Conservation (phyloP, 2,113 vertebrate species). For the Hassar affinis region DNA sequence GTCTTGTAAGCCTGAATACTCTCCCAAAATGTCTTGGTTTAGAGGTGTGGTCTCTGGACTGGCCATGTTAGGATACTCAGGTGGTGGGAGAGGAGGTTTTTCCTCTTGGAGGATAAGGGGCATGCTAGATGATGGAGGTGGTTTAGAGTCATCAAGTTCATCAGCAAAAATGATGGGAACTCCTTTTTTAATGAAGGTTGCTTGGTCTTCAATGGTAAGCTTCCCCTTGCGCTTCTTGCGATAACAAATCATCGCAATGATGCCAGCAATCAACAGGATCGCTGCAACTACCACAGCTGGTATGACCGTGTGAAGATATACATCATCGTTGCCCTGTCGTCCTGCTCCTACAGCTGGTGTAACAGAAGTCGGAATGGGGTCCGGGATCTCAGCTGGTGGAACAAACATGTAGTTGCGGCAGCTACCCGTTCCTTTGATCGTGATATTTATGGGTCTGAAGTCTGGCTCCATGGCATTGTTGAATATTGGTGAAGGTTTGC, state of each 20-base stretch:
- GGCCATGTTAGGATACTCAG: slow-evolving; percentile 92
- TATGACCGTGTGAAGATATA: slow-evolving; percentile 95
- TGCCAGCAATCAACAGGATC: slow-evolving; percentile 90
- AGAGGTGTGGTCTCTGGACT: slow-evolving; percentile 89
- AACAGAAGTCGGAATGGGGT: slow-evolving; percentile 59
- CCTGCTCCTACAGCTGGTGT: slow-evolving; percentile 76
- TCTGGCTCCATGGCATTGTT: slow-evolving; percentile 81
- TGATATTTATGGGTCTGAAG: slow-evolving; percentile 81
- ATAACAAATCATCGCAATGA: slow-evolving; percentile 98
- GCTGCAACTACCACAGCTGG: slow-evolving; percentile 94
- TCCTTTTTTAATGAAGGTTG: slow-evolving; percentile 97
- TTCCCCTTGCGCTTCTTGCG: slow-evolving; percentile 97
- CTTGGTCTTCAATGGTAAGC: slow-evolving; percentile 95
- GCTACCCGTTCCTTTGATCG: slow-evolving; percentile 77
- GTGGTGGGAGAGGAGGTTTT: slow-evolving; percentile 94
- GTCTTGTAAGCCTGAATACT: slow-evolving; percentile 89
- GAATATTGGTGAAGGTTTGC: slow-evolving; percentile 74
- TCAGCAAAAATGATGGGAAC: slow-evolving; percentile 98
- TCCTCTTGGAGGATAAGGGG: slow-evolving; percentile 96
- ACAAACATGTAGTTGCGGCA: slow-evolving; percentile 86
- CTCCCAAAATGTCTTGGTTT: slow-evolving; percentile 90
- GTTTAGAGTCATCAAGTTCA: slow-evolving; percentile 94
- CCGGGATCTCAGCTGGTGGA: slow-evolving; percentile 68
- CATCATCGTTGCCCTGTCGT: slow-evolving; percentile 89
- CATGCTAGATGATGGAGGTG: slow-evolving; percentile 94